Conservation (phyloP, 2,888 invertebrate genomes). For the Yponomeuta plumbellus region DNA sequence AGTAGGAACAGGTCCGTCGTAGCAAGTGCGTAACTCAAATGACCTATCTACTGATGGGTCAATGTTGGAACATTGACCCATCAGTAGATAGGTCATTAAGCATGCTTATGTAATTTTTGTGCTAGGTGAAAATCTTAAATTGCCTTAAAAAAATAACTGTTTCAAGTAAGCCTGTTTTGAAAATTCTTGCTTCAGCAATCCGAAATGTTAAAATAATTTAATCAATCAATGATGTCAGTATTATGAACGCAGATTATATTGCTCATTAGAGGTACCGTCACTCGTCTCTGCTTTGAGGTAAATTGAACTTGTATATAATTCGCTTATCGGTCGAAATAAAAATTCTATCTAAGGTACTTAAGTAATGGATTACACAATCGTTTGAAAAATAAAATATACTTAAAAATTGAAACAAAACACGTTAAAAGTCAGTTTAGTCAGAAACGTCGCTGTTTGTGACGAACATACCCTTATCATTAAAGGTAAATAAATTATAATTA, state of each 20-base stretch:
- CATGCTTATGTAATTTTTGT: not conserved
- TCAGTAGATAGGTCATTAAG: no score
- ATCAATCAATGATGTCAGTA: not conserved
- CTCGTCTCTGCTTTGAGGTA: not conserved
- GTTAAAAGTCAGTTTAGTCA: not conserved
- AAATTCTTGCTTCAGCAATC: no score
- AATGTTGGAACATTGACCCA: no score
- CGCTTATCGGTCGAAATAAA: not conserved
- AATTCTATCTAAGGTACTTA: not conserved
- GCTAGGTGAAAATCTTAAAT: not conserved
- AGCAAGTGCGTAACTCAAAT: no score
- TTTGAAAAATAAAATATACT: no score
- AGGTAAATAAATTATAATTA: not conserved
- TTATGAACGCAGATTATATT: not conserved
- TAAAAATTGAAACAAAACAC: not conserved
- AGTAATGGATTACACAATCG: no score
- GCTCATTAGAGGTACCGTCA: not conserved
- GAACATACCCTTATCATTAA: not conserved
- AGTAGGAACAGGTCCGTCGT: no score
- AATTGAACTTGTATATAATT: not conserved
- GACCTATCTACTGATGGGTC: no score
- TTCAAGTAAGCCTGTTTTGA: not conserved
- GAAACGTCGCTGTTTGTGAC: not conserved
- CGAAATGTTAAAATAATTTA: no score
- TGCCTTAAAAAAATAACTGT: not conserved